phyloP scores from a whole-genome alignment of 2,888 invertebrate genomes.

The Criorhina ranunculi region DNA sequence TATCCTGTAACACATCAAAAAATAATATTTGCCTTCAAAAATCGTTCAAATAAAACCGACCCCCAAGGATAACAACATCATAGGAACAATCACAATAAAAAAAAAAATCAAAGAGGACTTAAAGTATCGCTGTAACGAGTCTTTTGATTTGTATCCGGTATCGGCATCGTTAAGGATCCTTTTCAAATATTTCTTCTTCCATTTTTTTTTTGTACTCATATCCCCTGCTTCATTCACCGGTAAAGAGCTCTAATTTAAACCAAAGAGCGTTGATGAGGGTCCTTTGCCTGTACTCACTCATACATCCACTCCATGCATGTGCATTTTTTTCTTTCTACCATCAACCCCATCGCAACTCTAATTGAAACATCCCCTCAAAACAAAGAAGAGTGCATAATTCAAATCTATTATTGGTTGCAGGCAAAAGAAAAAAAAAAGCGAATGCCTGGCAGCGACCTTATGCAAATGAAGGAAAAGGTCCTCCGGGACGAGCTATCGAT shows the following conservation, averaged over 20 bases:
- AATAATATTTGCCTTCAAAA: conserved; percentile 71
- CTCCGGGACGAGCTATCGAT: conserved; percentile 66
- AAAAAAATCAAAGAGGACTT: conserved; percentile 53
- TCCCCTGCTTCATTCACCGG: conserved; percentile 8
- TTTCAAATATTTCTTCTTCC: conserved; percentile 44
- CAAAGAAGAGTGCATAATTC: conserved; percentile 74
- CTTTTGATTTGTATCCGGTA: conserved; percentile 74
- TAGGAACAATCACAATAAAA: conserved; percentile 56
- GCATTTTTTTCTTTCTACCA: conserved; percentile 5
- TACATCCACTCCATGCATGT: conserved; percentile 27
- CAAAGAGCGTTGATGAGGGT: conserved; percentile 63
- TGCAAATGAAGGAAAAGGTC: conserved; percentile 64
- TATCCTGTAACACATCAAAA: conserved; percentile 64
- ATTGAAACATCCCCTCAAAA: conserved; percentile 68
- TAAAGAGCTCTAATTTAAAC: conserved; percentile 69
- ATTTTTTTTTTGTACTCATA: conserved; percentile 15
- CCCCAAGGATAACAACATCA: conserved; percentile 30
- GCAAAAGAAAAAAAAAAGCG: neutral
- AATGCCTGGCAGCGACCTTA: conserved; percentile 45
- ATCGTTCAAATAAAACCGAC: conserved; percentile 60
- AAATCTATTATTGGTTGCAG: conserved; percentile 69
- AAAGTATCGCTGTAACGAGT: conserved; percentile 68
- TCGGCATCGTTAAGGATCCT: conserved; percentile 66
- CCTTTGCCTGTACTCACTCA: conserved; percentile 54
- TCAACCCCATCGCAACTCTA: conserved; percentile 64